phyloP scores from a whole-genome alignment of 1,140 invertebrate genomes.

The Aphaenogaster floridana region DNA sequence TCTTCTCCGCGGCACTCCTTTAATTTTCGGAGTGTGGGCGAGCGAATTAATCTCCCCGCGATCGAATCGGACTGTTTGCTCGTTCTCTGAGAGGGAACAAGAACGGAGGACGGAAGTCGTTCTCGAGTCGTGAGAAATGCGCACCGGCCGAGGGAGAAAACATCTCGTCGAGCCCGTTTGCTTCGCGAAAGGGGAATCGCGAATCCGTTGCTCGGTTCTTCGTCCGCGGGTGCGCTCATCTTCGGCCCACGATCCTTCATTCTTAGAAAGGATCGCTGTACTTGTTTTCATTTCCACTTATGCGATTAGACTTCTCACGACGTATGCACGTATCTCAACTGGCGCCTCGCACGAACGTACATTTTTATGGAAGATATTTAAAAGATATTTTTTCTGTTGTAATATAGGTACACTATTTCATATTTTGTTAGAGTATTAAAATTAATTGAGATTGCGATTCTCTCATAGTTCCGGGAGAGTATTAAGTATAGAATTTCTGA shows the following conservation, averaged over 20 bases:
- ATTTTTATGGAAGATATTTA: background rate
- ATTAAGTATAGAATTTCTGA: background rate
- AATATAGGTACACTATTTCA: background rate
- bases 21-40: conserved; percentile 57
- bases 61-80: conserved; percentile 52
- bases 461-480: background rate
- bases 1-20: background rate
- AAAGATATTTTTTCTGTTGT: background rate
- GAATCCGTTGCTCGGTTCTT: conserved; percentile 62
- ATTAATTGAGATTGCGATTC: background rate
- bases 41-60: conserved; percentile 64
- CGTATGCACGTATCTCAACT: conserved; percentile 58
- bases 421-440: background rate
- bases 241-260: conserved; percentile 67
- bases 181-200: conserved; percentile 13
- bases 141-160: conserved; percentile 18
- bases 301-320: conserved; percentile 81
- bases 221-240: conserved; percentile 52
- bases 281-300: conserved; percentile 86
- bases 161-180: conserved; percentile 24
- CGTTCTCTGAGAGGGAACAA: conserved; percentile 28
- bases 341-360: conserved; percentile 35
- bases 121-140: conserved; percentile 76
- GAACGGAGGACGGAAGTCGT: conserved; percentile 67
- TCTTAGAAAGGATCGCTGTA: conserved; percentile 80